Base-by-base conservation (phyloP, 2,888 invertebrate genomes). In the Arge pagana region DNA sequence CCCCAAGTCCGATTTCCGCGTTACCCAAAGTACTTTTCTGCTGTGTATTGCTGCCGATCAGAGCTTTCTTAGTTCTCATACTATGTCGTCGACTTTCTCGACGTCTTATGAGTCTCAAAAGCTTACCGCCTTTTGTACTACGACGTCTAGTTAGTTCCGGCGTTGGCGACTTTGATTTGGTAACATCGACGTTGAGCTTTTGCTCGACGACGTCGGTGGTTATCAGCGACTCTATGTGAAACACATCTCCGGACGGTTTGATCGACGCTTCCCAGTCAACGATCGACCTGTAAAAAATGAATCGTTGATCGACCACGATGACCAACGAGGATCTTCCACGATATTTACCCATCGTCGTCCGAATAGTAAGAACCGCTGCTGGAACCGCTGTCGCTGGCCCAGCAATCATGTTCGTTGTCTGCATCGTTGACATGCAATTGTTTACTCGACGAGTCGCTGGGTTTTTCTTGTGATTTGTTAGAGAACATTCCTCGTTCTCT, bases 21-120 rank as follows among this genome's bases (percentile, higher is more conserved):
- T 49, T 65, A 19, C 60, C 57, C 52, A 56, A 66, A 18, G 60
- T 56, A 33, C 69, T 66, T 54, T 62, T 7, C 26, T 35, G 31
- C 15, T 64, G 60, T 10, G 60, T 49, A 55, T 48, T 43, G 13
- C 56, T 52, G 28, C 33, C 11, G 26, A 35, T n/a, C n/a, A n/a
- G n/a, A n/a, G 61, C 49, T 54, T 71, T 68, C 58, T 68, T 70
- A 23, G 62, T 65, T 51, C 67, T 64, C 6, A 64, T 77, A 56
- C 79, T 80, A 50, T 77, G 75, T 28, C 81, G 71, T 60, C 80
- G 81, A 60, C 81, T 81, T 59, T 81, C 80, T 33, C 79, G 74
- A 33, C 81, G 71, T 56, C 80, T 74, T 18, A 83, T 78, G 5
- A 83, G 68, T 40, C 80, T 71, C 53, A 82, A 77, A 36, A 83